phyloP scores from a whole-genome alignment of 1,140 invertebrate species.

The Charaxes varanes region DNA sequence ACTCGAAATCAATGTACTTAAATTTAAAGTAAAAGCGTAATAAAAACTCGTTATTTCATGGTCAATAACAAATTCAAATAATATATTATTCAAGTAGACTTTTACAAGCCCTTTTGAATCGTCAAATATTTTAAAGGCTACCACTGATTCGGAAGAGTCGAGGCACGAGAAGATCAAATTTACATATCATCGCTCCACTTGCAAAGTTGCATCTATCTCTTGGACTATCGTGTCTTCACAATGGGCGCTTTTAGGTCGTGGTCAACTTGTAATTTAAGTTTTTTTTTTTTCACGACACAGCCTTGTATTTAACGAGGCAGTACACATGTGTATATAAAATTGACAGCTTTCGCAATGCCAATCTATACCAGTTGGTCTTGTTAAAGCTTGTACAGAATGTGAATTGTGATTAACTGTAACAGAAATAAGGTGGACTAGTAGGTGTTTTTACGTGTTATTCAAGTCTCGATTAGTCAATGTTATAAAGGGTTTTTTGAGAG shows the following conservation, averaged over 20 bases:
- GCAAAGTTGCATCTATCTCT: neutral
- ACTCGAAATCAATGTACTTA: too few relatives aligned
- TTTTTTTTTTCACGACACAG: constrained; percentile 19
- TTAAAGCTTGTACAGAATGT: constrained; percentile 7
- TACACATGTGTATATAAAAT: constrained; percentile 8
- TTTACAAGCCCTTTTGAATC: too few relatives aligned
- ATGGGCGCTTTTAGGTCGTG: constrained; percentile 18
- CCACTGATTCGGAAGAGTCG: too few relatives aligned
- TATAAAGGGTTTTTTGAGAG: too few relatives aligned
- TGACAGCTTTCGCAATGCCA: constrained; percentile 18
- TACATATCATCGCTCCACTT: too few relatives aligned
- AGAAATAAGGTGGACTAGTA: neutral
- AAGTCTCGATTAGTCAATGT: neutral
- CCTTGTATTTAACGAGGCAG: constrained; percentile 17
- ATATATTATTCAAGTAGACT: too few relatives aligned
- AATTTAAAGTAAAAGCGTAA: too few relatives aligned
- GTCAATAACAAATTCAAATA: too few relatives aligned
- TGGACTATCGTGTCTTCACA: constrained; percentile 5
- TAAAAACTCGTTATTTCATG: too few relatives aligned
- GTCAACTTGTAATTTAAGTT: constrained; percentile 22
- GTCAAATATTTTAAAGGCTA: too few relatives aligned
- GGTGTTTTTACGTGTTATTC: neutral
- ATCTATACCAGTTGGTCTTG: constrained; percentile 5
- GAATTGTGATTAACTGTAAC: constrained; percentile 2
- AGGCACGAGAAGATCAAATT: too few relatives aligned